Percentiles rank a stretch among this genome's conserved stretches.
Conservation (phyloP, 2,113 vertebrate species). For the Dromiciops gliroides region DNA sequence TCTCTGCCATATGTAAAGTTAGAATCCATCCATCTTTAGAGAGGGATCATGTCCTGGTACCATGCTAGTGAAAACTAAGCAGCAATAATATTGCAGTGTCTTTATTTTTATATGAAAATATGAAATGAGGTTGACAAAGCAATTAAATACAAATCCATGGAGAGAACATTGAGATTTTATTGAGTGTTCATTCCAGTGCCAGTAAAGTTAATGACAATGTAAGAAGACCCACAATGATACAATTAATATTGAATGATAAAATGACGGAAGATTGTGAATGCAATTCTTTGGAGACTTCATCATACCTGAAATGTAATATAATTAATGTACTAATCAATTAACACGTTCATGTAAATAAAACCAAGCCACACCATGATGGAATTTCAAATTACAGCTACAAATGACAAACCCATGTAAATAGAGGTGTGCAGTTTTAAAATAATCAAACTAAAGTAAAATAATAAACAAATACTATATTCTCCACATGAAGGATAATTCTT, state of each 20-base stretch:
- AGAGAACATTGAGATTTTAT: constrained; percentile 40
- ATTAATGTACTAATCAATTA: constrained; percentile 18
- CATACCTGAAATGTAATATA: constrained; percentile 23
- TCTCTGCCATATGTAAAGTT: neutral
- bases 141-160: constrained; percentile 49
- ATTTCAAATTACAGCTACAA: neutral
- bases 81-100: constrained; percentile 1
- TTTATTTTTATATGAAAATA: constrained; percentile 56
- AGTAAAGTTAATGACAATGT: constrained; percentile 57
- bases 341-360: constrained; percentile 42
- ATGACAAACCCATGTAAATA: constrained; percentile 3
- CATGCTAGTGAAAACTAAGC: constrained; percentile 48
- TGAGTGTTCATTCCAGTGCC: constrained; percentile 47
- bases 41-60: constrained; percentile 29
- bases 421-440: neutral
- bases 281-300: constrained; percentile 44
- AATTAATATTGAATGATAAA: constrained; percentile 45
- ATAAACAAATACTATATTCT: neutral
- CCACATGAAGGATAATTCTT: neutral
- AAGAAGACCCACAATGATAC: constrained; percentile 39
- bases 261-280: constrained; percentile 48
- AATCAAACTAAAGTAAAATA: constrained; percentile 6
- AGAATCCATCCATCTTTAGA: neutral
- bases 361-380: constrained; percentile 5
- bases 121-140: constrained; percentile 51